Evolutionary conservation across 92 coral and sea anemone species (phyloP), one percentile per base, ranked within the genome.

Genomic region (Porites lobata): DNA sequence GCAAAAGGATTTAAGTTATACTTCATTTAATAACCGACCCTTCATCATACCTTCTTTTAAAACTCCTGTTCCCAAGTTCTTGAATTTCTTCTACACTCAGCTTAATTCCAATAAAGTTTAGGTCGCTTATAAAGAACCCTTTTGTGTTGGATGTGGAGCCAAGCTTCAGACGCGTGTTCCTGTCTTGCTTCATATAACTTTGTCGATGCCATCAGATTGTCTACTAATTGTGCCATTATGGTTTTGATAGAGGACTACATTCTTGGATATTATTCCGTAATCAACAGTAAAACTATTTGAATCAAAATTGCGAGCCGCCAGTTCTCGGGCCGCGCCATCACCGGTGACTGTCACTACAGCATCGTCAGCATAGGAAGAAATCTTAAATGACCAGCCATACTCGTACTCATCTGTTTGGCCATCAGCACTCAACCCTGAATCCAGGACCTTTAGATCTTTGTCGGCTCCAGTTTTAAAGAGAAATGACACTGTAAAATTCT

Each of bases 131-230:
- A 13, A 17, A 72, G 22, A 72, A 50, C 9, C 76, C 76, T 12
- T 72, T 18, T 15, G 58, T 72, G 76, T 72, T 72, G 59, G 59
- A 56, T 20, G 12, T 12, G n/a, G 32, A 51, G 12, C 78, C 78
- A 50, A 73, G 78, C 32, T 50, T 73, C 8, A 73, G 53, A 50
- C 61, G 78, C 29, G 78, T 73, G 78, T 51, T 51, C 62, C 21
- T 19, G 38, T 73, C 78, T 52, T 73, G 78, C 2, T 26, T 7
- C 1, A 1, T 7, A n/a, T 7, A 9, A 2, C 32, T 2, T 9
- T 0, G 14, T 50, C 17, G 38, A n/a, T 20, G 29, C 2, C 61
- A 73, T 7, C 78, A 59, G 11, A 32, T 32, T 32, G 43, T 32
- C 43, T 32, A 32, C 43, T 32, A 32, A 1, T 1, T 1, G 43